Conservation (phyloP, 1,140 invertebrate genomes). For the Metaphire vulgaris region DNA sequence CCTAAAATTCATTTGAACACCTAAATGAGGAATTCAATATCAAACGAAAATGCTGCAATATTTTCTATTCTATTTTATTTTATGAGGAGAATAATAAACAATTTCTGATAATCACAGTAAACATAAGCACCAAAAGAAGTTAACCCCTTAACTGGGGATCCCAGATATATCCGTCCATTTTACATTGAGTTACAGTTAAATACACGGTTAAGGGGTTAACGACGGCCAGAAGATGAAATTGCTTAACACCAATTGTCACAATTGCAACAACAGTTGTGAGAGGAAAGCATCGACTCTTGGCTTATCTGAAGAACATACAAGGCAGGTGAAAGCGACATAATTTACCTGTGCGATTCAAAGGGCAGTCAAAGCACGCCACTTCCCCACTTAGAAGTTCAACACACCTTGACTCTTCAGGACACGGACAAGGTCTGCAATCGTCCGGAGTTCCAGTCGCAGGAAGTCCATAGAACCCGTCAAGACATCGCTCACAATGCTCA, state of each 20-base stretch:
- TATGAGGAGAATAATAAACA: neutral
- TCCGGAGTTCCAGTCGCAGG: slow-evolving; percentile 77
- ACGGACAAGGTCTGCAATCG: slow-evolving; percentile 86
- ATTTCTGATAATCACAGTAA: neutral
- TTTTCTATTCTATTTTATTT: slow-evolving; percentile 58
- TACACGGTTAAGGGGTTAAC: too few species aligned
- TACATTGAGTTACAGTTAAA: too few species aligned
- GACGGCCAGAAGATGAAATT: neutral
- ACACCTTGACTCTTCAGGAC: slow-evolving; percentile 86
- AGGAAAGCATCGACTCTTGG: too few species aligned
- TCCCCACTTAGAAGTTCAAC: slow-evolving; percentile 70
- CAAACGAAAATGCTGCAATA: slow-evolving; percentile 73
- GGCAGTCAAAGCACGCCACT: slow-evolving; percentile 89
- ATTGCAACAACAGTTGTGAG: too few species aligned
- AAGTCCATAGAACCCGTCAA: slow-evolving; percentile 88
- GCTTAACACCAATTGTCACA: too few species aligned
- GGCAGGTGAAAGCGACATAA: too few species aligned
- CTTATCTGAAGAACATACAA: too few species aligned
- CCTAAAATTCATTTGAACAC: slow-evolving; percentile 85
- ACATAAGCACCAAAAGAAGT: neutral
- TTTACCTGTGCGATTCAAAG: slow-evolving; percentile 82
- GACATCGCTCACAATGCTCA: slow-evolving; percentile 84
- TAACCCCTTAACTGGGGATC: too few species aligned
- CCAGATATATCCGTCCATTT: too few species aligned
- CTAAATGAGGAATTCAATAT: too few species aligned